Conservation (phyloP, 2,888 invertebrate genomes). For the Pristionchus fissidentatus region DNA sequence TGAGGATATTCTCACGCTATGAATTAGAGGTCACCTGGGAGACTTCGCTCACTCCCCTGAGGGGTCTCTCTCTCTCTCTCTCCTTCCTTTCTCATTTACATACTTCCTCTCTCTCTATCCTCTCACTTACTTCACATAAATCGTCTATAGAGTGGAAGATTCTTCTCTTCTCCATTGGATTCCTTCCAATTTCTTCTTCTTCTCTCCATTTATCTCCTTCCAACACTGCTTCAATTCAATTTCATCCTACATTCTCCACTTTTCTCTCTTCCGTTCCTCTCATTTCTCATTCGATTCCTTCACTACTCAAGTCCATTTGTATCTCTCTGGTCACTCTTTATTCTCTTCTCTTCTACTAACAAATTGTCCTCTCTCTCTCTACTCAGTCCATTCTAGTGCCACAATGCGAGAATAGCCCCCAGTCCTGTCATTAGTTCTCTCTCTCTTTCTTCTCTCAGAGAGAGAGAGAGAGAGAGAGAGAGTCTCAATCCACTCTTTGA, state of each 20-base stretch:
- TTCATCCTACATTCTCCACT: neutral
- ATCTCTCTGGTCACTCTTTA: neutral
- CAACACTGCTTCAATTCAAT: neutral
- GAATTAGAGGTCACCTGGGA: slow-evolving; percentile 33
- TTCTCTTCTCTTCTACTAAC: slow-evolving; percentile 9
- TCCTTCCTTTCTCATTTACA: slow-evolving; percentile 25
- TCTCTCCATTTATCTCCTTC: neutral
- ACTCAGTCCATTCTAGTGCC: neutral
- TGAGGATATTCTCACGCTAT: slow-evolving; percentile 9
- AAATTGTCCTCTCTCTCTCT: neutral
- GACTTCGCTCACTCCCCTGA: neutral
- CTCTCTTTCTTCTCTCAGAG: neutral
- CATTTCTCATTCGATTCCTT: no score
- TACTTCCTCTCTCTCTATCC: slow-evolving; percentile 19
- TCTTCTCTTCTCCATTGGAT: slow-evolving; percentile 32
- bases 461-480: no score
- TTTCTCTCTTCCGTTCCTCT: neutral
- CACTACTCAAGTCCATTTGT: no score
- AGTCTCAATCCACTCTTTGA: neutral
- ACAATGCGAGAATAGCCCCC: slow-evolving; percentile 25
- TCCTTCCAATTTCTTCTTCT: neutral
- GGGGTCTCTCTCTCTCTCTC: slow-evolving; percentile 3
- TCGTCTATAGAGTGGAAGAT: slow-evolving; percentile 13
- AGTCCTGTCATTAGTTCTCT: slow-evolving; percentile 10
- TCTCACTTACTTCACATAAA: slow-evolving; percentile 35